Base-by-base conservation (phyloP, 2,888 invertebrate species). In the Listrodromus nycthemerus region DNA sequence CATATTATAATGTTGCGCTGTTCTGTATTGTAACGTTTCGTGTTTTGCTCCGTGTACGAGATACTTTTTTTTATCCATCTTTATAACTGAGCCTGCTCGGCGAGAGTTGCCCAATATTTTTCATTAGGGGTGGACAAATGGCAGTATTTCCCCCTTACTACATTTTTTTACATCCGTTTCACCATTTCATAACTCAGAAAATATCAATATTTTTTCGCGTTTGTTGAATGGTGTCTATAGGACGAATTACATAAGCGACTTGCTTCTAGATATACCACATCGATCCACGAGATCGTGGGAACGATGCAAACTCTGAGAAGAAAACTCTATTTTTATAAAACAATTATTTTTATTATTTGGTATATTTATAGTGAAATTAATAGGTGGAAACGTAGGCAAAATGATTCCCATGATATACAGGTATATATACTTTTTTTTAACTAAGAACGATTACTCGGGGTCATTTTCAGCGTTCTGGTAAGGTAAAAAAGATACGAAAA, bases 1-100 rank as follows among this genome's bases (percentile, higher is more conserved):
- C 19, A 45, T 21, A 37, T 37, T 71, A 52, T 71, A 55, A 58
- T 71, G 55, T 13, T 71, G 37, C 71, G 37, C 58, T 27, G 30
- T n/a, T 30, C 71, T 58, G 45, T 71, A 50, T 52, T 37, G 41
- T 55, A 41, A 58, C 37, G 45, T 41, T 71, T 41, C 55, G 37
- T 21, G 52, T 52, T 55, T 55, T 71, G 37, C 33, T 52, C 16
- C 37, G n/a, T 27, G 55, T 45, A 70, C 48, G 27, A 61, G 30
- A 30, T 61, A 27, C 13, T 24, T 27, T 61, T 61, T 27, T 27
- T 61, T 21, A 37, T 5, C 27, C 10, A 24, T 58, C 27, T 27
- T 58, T 24, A 16, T 21, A 24, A 24, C 24, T 13, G 58, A 16
- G 1, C 27, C 58, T 21, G 16, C 16, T 4, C 16, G 24, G 24